Conservation (phyloP, 2,888 invertebrate species). For the Coelopa pilipes region DNA sequence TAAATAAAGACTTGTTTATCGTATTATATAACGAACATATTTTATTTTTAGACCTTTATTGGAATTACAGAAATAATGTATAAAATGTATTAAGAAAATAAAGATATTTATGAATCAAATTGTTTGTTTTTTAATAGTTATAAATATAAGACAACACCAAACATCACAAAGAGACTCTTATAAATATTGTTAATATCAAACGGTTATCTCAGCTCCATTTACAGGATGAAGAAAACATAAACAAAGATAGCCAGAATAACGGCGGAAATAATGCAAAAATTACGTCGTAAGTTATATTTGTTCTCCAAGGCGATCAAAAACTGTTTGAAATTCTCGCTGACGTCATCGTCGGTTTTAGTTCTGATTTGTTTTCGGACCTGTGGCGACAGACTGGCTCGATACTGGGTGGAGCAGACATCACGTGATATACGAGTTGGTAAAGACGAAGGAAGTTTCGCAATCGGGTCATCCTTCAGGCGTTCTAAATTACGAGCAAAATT, state of each 20-base stretch:
- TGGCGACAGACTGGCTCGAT: too few relatives aligned
- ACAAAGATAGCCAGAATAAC: background rate
- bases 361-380: background rate
- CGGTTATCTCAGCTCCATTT: background rate
- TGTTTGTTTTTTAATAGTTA: too few relatives aligned
- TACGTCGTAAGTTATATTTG: background rate
- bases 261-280: background rate
- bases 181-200: too few relatives aligned
- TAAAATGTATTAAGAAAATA: background rate
- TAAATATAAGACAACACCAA: too few relatives aligned
- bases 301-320: background rate
- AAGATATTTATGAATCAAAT: constrained; percentile 5
- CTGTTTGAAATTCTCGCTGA: background rate
- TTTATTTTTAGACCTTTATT: background rate
- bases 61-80: background rate
- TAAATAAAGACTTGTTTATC: constrained; percentile 4
- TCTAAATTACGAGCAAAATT: constrained; percentile 5
- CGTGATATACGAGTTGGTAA: background rate
- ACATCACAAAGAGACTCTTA: too few relatives aligned
- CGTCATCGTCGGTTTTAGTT: background rate
- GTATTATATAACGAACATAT: constrained; percentile 8
- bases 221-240: background rate
- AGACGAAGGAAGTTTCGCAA: background rate
- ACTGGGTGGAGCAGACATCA: background rate
- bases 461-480: background rate